These are phyloP conservation scores for Numenius phaeopus DNA, from an alignment of 2,797 vertebrate species.

Conservation along the genomic window DNA sequence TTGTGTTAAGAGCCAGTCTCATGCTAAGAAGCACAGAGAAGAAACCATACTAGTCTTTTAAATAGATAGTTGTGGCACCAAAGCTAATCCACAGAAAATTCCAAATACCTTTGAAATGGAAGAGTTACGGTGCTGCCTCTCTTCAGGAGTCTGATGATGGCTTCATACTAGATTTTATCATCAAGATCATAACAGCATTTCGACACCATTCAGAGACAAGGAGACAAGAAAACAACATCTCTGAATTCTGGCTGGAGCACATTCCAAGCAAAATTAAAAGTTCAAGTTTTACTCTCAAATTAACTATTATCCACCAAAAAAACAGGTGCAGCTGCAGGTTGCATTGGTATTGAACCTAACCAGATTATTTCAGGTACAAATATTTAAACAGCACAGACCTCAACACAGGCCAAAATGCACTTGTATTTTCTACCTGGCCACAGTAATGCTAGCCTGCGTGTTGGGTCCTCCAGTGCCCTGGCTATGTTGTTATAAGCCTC, in stretches of 20 bases:
- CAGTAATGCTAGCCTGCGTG: neutral
- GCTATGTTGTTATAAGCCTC: neutral
- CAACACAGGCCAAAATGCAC: accelerated
- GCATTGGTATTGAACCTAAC: neutral
- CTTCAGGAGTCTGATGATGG: neutral
- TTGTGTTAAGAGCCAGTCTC: neutral
- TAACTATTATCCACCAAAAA: neutral
- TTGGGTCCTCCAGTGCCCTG: neutral
- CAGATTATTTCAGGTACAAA: neutral
- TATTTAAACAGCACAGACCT: neutral
- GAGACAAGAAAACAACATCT: neutral
- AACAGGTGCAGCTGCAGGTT: neutral
- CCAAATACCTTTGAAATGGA: constrained; percentile 35
- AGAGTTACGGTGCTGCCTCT: neutral
- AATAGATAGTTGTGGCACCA: neutral
- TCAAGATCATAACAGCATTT: neutral
- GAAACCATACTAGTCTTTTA: neutral
- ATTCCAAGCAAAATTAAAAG: neutral
- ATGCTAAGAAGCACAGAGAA: neutral
- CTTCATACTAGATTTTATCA: neutral
- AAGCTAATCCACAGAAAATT: constrained; percentile 26
- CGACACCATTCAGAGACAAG: neutral
- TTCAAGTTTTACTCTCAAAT: neutral
- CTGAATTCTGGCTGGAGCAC: neutral
- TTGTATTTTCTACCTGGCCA: neutral